These are phyloP conservation scores for Lasioglossum lativentre DNA, from an alignment of 2,888 invertebrate species.

Conservation along the genomic window DNA sequence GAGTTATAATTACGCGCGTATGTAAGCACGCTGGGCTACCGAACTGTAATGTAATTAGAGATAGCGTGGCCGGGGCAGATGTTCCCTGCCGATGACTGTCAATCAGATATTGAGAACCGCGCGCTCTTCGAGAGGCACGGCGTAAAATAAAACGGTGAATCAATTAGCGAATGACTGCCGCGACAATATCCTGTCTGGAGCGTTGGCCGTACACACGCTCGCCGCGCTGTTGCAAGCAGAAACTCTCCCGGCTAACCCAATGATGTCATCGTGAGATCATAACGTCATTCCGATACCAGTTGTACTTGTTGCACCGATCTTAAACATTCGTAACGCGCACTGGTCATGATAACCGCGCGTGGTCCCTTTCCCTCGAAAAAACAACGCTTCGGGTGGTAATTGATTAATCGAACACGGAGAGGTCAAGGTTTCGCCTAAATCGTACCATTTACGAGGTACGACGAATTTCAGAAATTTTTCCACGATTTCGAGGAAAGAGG, in stretches of 20 bases:
- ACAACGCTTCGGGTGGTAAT: too few species aligned
- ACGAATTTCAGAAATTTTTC: neutral
- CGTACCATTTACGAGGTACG: too few species aligned
- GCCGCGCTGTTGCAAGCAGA: slow-evolving; percentile 67
- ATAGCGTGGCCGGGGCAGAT: slow-evolving; percentile 21
- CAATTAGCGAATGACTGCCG: slow-evolving; percentile 82
- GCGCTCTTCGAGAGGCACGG: slow-evolving; percentile 52
- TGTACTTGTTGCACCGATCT: slow-evolving; percentile 44
- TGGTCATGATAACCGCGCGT: slow-evolving; percentile 36
- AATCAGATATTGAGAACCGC: slow-evolving; percentile 76
- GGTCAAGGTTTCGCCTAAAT: too few species aligned
- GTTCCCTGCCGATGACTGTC: slow-evolving; percentile 27
- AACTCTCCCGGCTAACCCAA: slow-evolving; percentile 54
- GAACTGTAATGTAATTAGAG: slow-evolving; percentile 37
- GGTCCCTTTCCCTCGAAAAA: neutral
- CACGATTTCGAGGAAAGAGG: neutral
- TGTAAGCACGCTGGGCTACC: neutral
- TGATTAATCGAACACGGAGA: neutral
- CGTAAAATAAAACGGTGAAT: slow-evolving; percentile 81
- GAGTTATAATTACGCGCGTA: slow-evolving; percentile 31
- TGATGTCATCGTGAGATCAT: slow-evolving; percentile 75
- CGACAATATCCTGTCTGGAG: slow-evolving; percentile 82
- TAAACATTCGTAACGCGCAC: slow-evolving; percentile 22
- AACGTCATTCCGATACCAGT: slow-evolving; percentile 68
- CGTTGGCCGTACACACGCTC: slow-evolving; percentile 63